Conservation (phyloP, 2,113 vertebrate species). For the Dipodomys ordii region DNA sequence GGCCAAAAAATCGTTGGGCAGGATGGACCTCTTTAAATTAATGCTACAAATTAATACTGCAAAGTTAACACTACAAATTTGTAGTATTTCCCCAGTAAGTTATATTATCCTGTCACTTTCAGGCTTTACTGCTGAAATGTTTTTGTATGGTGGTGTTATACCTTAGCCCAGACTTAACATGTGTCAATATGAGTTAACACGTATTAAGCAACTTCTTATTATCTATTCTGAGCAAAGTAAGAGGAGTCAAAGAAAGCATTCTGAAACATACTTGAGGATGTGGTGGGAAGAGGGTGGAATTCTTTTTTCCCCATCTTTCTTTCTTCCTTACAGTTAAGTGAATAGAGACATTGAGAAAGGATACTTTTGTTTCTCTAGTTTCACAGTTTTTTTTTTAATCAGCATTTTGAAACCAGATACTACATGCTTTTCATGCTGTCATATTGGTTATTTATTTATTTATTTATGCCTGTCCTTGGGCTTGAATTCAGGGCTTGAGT, state of each 20-base stretch:
- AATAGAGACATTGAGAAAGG: background rate
- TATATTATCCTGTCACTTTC: background rate
- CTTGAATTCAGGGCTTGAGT: too few species aligned
- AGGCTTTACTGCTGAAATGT: background rate
- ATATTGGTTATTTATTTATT: background rate
- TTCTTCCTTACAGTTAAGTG: background rate
- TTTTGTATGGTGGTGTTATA: background rate
- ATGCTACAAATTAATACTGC: too few species aligned
- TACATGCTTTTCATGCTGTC: constrained; percentile 12
- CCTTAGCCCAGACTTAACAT: background rate
- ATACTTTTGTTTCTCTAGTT: background rate
- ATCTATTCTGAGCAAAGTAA: background rate
- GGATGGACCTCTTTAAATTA: background rate
- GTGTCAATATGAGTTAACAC: background rate
- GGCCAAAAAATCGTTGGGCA: background rate
- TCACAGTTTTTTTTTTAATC: background rate
- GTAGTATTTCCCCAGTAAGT: too few species aligned
- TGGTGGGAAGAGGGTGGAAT: background rate
- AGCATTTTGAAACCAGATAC: constrained; percentile 11
- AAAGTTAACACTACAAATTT: too few species aligned
- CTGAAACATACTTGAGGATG: background rate
- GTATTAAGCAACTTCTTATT: background rate
- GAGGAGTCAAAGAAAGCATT: background rate
- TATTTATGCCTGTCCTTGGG: too few species aligned
- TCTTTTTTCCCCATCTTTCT: background rate